Evolutionary conservation across 2,888 invertebrate species (phyloP), one percentile per base, ranked within the genome.

Genomic region (Eurois occulta): DNA sequence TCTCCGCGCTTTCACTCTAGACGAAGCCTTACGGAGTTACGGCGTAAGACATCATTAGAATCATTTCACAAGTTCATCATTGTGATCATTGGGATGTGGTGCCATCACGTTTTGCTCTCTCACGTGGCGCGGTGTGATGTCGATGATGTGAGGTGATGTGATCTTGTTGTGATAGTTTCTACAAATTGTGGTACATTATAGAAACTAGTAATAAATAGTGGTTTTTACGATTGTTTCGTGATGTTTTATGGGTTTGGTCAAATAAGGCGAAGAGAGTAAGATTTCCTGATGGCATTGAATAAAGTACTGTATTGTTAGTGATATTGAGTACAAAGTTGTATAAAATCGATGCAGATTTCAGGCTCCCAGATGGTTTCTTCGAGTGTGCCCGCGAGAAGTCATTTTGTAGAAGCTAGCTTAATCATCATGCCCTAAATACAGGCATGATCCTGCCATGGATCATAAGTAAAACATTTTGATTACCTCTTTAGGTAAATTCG

Each of bases 31-130:
- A 41, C 58, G 11, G 32, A 60, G 60, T 21, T 35, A 58, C 16
- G 58, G 28, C 21, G 41, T 21, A 16, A 75, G 46, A 41, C 60
- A 69, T 46, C 8, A 71, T 68, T 86, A 52, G 35, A 75, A 70
- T 66, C 6, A 66, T 73, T 86, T 48, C 41, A 62, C 66, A 67
- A 84, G 66, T 79, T 62, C 43, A 86, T 66, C 58, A 69, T 62
- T 43, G 32, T 58, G 65, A 75, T 72, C 58, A 55, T 55, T 60
- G 62, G 46, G 60, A 70, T 75, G 64, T 48, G 71, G 70, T 72
- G 21, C 21, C 67, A 82, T 77, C 86, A 86, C 77, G 83, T 77
- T 84, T 80, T n/a, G 41, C 62, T 74, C 80, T 75, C 82, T 85
- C 82, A 82, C 82, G 82, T 82, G 81, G 35, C 35, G 28, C 0